Evolutionary conservation across 2,888 invertebrate genomes (phyloP), one percentile per base, ranked within the genome.

Genomic region (Saturnia japonica): DNA sequence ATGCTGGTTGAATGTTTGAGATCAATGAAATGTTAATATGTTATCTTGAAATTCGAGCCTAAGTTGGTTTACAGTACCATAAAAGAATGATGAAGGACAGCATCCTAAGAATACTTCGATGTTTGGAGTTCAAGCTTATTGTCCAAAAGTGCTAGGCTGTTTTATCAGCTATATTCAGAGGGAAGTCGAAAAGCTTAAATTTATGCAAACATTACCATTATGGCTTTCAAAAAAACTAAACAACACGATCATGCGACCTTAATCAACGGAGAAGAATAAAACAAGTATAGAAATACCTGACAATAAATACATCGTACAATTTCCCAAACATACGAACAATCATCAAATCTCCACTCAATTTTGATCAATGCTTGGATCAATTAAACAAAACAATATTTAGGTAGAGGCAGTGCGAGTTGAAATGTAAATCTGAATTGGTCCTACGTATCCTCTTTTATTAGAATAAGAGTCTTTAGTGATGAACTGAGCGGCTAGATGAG

Each of bases 371-470:
- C 19, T 25, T 25, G 40, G 11, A 81, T 82, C 80, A 84, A 83
- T 84, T 81, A 84, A 77, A 72, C 74, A 72, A 73, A 79, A 83
- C 79, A 81, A 81, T 85, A 82, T 85, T 83, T 81, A 77, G 78
- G 74, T 74, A 75, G 76, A 78, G 77, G 71, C 75, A 22, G 74
- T 76, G 74, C 76, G 80, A 74, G 83, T 87, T 86, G 82, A 85
- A 86, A 88, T 88, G 87, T 80, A 86, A 88, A 88, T 87, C 76
- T 74, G 77, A 80, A 79, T 75, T 79, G 76, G 76, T 74, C 72
- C 75, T 76, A 78, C 77, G 76, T 78, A 73, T 75, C 74, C 70
- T 72, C 66, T 43, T 45, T 73, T 73, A 74, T 74, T 70, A 74
- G 69, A 75, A 72, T 75, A 69, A 70, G 69, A 72, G 73, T 67